A percentile compares a stretch with the other conserved stretches of the same genome.
phyloP scores from a whole-genome alignment of 2,113 vertebrate genomes.

The Lagopus muta region DNA sequence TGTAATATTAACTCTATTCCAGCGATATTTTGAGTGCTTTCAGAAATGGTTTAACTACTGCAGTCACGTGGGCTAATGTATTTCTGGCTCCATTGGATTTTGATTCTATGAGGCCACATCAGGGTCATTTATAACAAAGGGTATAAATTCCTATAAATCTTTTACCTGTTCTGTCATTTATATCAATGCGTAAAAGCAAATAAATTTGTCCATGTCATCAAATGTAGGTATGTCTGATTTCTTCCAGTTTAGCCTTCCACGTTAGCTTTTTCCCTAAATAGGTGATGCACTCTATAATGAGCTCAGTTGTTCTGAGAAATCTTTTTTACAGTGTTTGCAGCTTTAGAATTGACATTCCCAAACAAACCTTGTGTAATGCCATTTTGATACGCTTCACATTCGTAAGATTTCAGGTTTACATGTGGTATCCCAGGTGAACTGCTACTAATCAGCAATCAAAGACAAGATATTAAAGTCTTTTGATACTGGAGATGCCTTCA shows the following conservation, averaged over 20 bases:
- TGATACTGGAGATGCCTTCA: fast-evolving
- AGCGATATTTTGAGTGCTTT: background rate
- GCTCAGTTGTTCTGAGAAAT: fast-evolving
- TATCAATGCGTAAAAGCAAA: background rate
- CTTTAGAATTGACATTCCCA: background rate
- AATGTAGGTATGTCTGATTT: background rate
- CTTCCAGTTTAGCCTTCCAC: background rate
- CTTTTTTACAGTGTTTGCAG: background rate
- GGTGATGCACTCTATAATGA: background rate
- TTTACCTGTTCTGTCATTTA: background rate
- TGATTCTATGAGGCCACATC: background rate
- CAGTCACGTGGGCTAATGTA: background rate
- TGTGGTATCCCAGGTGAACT: background rate
- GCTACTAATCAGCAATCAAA: background rate
- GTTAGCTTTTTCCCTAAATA: background rate
- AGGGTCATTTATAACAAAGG: background rate
- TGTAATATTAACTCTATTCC: background rate
- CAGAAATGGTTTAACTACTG: background rate
- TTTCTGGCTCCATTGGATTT: background rate
- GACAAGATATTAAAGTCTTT: background rate
- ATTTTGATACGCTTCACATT: background rate
- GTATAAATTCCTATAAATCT: background rate
- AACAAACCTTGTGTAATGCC: background rate
- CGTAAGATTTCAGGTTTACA: background rate
- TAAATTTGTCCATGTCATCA: background rate